A percentile compares a stretch with the other conserved stretches of the same genome.
Evolutionary conservation across 2,797 vertebrate genomes (phyloP).

Genomic region (Brachymystax lenok): DNA sequence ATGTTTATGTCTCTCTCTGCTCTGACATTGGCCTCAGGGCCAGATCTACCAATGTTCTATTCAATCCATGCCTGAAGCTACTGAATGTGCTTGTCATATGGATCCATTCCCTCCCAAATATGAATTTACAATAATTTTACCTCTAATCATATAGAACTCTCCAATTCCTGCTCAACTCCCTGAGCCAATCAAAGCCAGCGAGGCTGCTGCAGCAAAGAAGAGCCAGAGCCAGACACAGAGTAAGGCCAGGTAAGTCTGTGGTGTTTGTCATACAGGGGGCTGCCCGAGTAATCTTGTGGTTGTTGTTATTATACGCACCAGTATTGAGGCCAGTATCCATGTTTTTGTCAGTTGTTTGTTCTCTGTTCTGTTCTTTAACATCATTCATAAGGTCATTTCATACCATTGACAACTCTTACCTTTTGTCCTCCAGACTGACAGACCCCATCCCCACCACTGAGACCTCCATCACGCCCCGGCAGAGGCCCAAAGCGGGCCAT

Average conservation of each 20-base stretch:
- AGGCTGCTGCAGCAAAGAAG: slow-evolving; percentile 97
- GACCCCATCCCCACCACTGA: slow-evolving; percentile 96
- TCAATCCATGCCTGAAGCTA: not conserved
- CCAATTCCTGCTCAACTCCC: slow-evolving; percentile 91
- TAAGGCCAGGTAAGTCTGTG: slow-evolving; percentile 85
- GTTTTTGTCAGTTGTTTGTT: not conserved
- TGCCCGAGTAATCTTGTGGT: not conserved
- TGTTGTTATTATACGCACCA: not conserved
- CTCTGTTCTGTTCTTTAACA: not conserved
- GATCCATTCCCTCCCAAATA: not conserved
- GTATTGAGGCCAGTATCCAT: not conserved
- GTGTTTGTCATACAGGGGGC: not conserved
- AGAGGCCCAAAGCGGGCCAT: slow-evolving; percentile 96
- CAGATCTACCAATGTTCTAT: not conserved
- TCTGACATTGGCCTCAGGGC: not conserved
- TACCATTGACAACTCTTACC: not conserved
- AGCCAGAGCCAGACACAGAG: slow-evolving; percentile 86
- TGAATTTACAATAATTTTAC: not conserved
- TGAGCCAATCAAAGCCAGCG: slow-evolving; percentile 95
- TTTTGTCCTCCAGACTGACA: slow-evolving; percentile 79
- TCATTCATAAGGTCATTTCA: slow-evolving; percentile 8
- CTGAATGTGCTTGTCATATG: not conserved
- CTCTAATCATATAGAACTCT: slow-evolving; percentile 81
- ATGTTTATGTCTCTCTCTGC: slow-evolving; percentile 6
- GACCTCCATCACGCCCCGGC: slow-evolving; percentile 97